Evolutionary conservation across 2,113 vertebrate genomes (phyloP).

Genomic region (Pristiophorus japonicus): DNA sequence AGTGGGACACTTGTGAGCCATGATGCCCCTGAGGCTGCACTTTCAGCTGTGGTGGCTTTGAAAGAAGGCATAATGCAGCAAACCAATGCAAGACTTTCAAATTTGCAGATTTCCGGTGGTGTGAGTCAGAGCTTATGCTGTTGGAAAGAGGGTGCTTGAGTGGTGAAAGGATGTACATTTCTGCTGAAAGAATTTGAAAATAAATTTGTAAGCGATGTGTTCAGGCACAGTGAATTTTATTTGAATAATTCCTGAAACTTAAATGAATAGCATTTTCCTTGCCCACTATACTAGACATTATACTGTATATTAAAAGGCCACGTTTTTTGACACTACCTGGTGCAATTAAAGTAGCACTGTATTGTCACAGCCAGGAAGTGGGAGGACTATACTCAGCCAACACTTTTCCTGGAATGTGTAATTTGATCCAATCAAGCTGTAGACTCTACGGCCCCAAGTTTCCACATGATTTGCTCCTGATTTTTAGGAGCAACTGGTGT

Average conservation of each 20-base stretch:
- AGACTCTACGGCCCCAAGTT: no score
- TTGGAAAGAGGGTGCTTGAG: neutral
- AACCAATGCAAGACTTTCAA: neutral
- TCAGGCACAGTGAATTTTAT: no score
- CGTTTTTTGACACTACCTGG: neutral
- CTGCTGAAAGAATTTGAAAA: no score
- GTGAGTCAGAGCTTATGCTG: neutral
- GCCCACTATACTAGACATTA: no score
- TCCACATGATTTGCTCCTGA: no score
- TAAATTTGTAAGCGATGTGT: no score
- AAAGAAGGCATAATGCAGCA: neutral
- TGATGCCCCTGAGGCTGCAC: neutral
- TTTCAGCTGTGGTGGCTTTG: neutral
- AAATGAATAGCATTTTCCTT: no score
- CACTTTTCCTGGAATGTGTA: neutral
- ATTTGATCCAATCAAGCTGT: neutral
- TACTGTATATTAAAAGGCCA: no score
- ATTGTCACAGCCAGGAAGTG: neutral
- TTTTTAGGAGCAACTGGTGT: no score
- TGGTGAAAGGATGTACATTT: no score
- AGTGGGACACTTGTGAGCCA: neutral
- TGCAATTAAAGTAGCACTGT: neutral
- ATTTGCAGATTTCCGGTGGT: neutral
- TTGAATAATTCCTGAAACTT: no score
- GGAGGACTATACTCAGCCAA: neutral